A percentile compares a stretch with the other conserved stretches of the same genome.
Conservation (phyloP, 2,888 invertebrate genomes). For the Sussaba pulchella region DNA sequence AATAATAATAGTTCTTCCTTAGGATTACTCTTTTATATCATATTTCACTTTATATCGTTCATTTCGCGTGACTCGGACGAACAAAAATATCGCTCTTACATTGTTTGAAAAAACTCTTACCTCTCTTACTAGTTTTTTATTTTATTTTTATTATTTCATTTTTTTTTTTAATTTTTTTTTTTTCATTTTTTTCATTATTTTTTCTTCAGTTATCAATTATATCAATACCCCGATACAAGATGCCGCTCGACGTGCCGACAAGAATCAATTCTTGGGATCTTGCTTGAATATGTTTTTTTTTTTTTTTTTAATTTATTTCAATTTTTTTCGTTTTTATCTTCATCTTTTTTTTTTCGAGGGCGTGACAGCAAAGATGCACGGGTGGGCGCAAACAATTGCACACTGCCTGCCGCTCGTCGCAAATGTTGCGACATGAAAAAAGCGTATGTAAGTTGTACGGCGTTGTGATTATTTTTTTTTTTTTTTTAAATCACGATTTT, state of each 20-base stretch:
- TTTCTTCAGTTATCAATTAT: constrained; percentile 67
- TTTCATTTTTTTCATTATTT: constrained; percentile 49
- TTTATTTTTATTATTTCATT: constrained; percentile 52
- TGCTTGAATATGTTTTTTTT: not conserved
- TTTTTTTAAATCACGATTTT: no score
- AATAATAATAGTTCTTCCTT: constrained; percentile 79
- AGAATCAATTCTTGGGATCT: constrained; percentile 32
- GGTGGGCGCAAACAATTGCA: constrained; percentile 43
- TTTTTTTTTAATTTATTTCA: no score
- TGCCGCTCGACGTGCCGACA: constrained; percentile 73
- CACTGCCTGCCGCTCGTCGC: constrained; percentile 36
- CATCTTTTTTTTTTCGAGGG: constrained; percentile 25
- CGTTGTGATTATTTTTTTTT: constrained; percentile 13
- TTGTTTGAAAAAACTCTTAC: constrained; percentile 79
- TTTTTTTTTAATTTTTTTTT: constrained; percentile 60
- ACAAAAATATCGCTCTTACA: constrained; percentile 81
- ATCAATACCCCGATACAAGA: constrained; percentile 76
- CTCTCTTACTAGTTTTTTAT: constrained; percentile 68
- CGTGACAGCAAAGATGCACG: constrained; percentile 30
- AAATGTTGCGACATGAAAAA: constrained; percentile 37
- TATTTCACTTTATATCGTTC: constrained; percentile 76
- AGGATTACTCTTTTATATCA: constrained; percentile 75
- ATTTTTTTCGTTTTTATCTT: not conserved
- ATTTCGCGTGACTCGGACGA: constrained; percentile 80
- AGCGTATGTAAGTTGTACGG: constrained; percentile 40